These are phyloP conservation scores for Bombus waltoni DNA, from an alignment of 1,140 invertebrate genomes.

Conservation along the genomic window DNA sequence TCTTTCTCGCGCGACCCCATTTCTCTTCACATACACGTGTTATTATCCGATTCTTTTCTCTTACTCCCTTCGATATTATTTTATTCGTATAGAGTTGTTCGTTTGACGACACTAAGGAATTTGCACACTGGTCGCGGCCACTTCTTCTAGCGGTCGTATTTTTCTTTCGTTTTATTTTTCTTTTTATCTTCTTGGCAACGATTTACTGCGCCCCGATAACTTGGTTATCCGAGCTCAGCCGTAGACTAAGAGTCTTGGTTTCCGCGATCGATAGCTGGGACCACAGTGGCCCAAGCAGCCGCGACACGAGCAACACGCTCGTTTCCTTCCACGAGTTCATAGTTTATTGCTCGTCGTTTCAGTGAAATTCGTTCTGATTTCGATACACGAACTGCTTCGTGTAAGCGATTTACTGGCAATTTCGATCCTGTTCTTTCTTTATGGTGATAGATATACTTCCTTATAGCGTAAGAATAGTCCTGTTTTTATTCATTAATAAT, in stretches of 20 bases:
- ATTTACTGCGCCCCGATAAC: slow-evolving; percentile 21
- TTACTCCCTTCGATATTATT: not conserved
- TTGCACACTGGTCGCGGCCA: slow-evolving; percentile 33
- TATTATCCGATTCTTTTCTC: not conserved
- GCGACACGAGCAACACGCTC: not conserved
- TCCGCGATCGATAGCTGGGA: slow-evolving; percentile 11
- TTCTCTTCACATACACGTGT: not conserved
- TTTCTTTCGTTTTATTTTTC: not conserved
- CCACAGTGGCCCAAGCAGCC: not conserved
- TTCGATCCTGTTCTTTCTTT: not conserved
- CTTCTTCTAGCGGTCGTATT: not conserved
- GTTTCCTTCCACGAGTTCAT: not conserved
- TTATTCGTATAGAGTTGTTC: not conserved
- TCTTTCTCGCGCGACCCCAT: not conserved
- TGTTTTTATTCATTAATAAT: not conserved
- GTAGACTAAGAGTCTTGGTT: not conserved
- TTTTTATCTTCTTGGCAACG: not conserved
- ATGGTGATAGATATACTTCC: not conserved
- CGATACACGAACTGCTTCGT: not conserved
- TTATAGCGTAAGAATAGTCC: not conserved
- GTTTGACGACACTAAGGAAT: not conserved
- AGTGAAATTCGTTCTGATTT: not conserved
- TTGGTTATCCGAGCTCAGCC: not conserved
- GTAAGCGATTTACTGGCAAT: not conserved
- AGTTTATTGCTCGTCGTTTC: not conserved